Base-by-base conservation (phyloP, 2,888 invertebrate genomes). In the Drosophila atroscutellata region DNA sequence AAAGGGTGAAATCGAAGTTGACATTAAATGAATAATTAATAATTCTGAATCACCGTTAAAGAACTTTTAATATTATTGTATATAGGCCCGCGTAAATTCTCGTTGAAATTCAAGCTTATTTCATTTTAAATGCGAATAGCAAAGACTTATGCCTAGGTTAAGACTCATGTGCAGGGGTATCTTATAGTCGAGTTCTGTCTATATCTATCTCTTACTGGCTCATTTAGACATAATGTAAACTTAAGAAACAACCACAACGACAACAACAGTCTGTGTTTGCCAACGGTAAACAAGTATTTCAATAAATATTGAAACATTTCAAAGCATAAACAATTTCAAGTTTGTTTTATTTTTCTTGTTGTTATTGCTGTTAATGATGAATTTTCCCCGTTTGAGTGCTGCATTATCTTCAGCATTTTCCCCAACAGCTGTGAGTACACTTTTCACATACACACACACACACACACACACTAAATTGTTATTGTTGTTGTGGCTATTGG, bases 241-340 rank as follows among this genome's bases (percentile, higher is more conserved):
- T 56, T 28, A 3, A 56, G 51, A 50, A 60, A 52, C 15, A 42
- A 39, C 13, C 37, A 47, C 32, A 47, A 55, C 36, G 51, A 20
- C 32, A 32, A 34, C 32, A 32, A 20, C 13, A 20, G 7, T 8
- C 39, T 58, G 55, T 79, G 67, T 78, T 75, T 65, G 62, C 54
- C 24, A 42, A 63, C 52, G 32, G 60, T 55, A 79, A 75, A 51
- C 76, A 73, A 30, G 30, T 34, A 59, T 59, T 59, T 76, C 73
- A 74, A 72, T 58, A 86, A 83, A 86, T 78, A 83, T 83, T 76
- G 72, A 78, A 77, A 72, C 64, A 80, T 69, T 81, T 66, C 62
- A 67, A 67, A 42, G 70, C 64, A 62, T 72, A 60, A 69, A 54
- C 63, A 45, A 56, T 64, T 32, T 34, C 20, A 13, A 45, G 45